Base-by-base conservation (phyloP, 1,140 invertebrate species). In the Papilio polytes region DNA sequence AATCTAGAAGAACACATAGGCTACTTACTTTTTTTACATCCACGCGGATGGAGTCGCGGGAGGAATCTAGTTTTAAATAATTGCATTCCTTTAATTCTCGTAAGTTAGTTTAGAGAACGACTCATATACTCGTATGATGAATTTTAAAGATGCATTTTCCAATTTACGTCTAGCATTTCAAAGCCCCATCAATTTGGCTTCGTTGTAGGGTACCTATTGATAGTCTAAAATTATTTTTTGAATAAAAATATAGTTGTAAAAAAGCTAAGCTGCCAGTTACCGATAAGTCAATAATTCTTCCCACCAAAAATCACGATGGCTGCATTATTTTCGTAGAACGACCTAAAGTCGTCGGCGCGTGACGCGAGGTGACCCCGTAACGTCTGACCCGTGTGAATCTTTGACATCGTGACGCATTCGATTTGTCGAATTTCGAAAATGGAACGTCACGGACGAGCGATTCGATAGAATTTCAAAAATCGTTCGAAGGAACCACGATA, bases 301-400 rank as follows among this genome's bases (percentile, higher is more conserved):
- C 63, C 22, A 66, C 22, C 22, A 66, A 66, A 66, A 66, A 66
- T 78, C 56, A 44, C 56, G 77, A 36, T 46, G n/a, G 6, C 22
- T 77, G 77, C 81, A 80, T 81, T 78, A 74, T 53, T 79, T 83
- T 74, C 78, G 77, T 44, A 72, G 76, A 80, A 66, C 77, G 77
- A 63, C 77, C 56, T 78, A 59, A 36, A 78, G 48, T 78, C 48
- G 82, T 48, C 73, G 53, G 82, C 56, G 74, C 74, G 78, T 66
- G 74, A 81, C 84, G 84, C 83, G 82, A 80, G 51, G n/a, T 85
- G 81, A 85, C 82, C 84, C 78, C 80, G 72, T 77, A 79, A 80
- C 56, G 77, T 78, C 77, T 78, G 77, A 78, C 80, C 80, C 81
- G 80, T 82, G 83, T 80, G 83, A 84, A 84, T 78, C 83, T 84